A percentile compares a stretch with the other conserved stretches of the same genome.
These are phyloP conservation scores for Ophion ellenae DNA, from an alignment of 2,888 invertebrate species.

Conservation along the genomic window DNA sequence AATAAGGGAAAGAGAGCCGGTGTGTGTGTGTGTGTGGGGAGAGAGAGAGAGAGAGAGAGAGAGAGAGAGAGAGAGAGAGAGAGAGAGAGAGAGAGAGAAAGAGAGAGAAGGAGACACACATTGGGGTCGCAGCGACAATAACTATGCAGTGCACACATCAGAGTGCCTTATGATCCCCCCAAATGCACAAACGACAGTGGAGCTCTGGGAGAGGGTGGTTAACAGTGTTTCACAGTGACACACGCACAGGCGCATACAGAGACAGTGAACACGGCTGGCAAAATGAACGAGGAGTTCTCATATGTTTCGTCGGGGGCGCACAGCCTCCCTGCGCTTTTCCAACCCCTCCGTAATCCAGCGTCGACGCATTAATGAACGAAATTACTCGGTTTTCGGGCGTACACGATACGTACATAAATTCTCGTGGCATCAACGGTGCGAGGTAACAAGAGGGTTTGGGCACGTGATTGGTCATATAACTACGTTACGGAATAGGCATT, in stretches of 20 bases:
- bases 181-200: conserved; percentile 50
- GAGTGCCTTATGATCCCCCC: conserved; percentile 35
- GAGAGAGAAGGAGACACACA: conserved; percentile 27
- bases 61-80: conserved; percentile 45
- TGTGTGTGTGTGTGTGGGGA: too few relatives aligned
- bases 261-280: not conserved
- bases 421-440: conserved; percentile 32
- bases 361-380: conserved; percentile 66
- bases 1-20: conserved; percentile 32
- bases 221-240: conserved; percentile 16
- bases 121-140: conserved; percentile 56
- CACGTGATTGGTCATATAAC: conserved; percentile 23
- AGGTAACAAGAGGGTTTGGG: conserved; percentile 11
- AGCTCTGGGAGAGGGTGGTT: conserved; percentile 21
- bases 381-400: conserved; percentile 59
- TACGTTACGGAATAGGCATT: conserved; percentile 10
- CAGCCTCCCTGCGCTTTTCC: conserved; percentile 43
- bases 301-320: conserved; percentile 22
- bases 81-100: conserved; percentile 35
- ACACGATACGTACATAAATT: conserved; percentile 39
- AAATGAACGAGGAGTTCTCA: conserved; percentile 27
- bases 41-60: conserved; percentile 21
- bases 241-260: too few relatives aligned
- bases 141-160: conserved; percentile 59
- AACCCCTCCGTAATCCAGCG: conserved; percentile 62